Percentiles rank a stretch among this genome's conserved stretches.
Conservation (phyloP, 2,888 invertebrate genomes). For the Plagodis pulveraria region DNA sequence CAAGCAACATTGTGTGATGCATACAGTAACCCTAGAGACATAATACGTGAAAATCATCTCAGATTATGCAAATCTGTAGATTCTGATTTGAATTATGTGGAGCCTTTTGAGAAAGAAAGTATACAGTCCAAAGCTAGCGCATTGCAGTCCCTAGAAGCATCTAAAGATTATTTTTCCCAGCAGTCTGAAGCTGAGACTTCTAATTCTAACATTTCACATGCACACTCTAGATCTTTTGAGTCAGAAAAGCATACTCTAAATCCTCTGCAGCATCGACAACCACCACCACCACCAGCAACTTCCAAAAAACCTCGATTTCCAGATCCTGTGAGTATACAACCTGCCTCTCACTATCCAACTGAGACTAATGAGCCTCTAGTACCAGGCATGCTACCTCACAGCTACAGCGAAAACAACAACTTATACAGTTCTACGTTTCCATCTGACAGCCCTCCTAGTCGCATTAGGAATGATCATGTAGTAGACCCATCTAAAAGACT, state of each 20-base stretch:
- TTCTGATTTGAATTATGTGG: slow-evolving; percentile 78
- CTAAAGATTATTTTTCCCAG: slow-evolving; percentile 68
- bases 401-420: slow-evolving; percentile 77
- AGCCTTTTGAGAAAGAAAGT: slow-evolving; percentile 79
- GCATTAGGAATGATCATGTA: slow-evolving; percentile 46
- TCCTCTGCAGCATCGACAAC: slow-evolving; percentile 67
- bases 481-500: slow-evolving; percentile 67
- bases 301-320: slow-evolving; percentile 79
- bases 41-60: slow-evolving; percentile 70
- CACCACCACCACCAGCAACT: slow-evolving; percentile 70
- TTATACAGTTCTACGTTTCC: slow-evolving; percentile 70
- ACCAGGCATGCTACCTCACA: slow-evolving; percentile 59
- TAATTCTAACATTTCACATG: slow-evolving; percentile 56
- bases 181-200: slow-evolving; percentile 60
- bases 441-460: slow-evolving; percentile 54
- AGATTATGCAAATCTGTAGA: slow-evolving; percentile 78
- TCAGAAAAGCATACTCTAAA: slow-evolving; percentile 47
- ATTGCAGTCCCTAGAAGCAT: slow-evolving; percentile 70
- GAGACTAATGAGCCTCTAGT: slow-evolving; percentile 52
- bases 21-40: slow-evolving; percentile 76
- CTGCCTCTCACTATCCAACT: slow-evolving; percentile 76
- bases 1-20: slow-evolving; percentile 75
- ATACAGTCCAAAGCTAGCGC: slow-evolving; percentile 80
- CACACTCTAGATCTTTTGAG: slow-evolving; percentile 63
- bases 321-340: slow-evolving; percentile 76